Base-by-base conservation (phyloP, 2,113 vertebrate genomes). In the Anser cygnoides region DNA sequence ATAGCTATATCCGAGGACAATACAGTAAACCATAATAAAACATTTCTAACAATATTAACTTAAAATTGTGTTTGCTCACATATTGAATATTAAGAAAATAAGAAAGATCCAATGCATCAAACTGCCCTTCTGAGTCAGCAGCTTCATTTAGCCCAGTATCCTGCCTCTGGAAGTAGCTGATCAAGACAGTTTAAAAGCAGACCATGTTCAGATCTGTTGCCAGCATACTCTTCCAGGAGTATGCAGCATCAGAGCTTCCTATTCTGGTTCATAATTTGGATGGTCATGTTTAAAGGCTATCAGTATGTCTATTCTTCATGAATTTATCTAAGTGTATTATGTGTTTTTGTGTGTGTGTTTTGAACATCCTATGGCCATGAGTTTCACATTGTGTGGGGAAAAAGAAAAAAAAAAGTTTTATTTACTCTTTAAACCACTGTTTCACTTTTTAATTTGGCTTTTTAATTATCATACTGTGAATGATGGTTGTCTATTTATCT, bases 311-410 rank as follows among this genome's bases (percentile, higher is more conserved):
- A 9, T 50, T 67, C 29, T 77, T 71, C n/a, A 41, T 54, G 2
- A 81, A 50, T 89, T 80, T 39, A 43, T 76, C 4, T 31, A 39
- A 74, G 2, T 14, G 4, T 26, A 4, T 19, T 50, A 13, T 8
- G 0, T 2, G 46, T 80, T 59, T 73, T 7, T 44, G 43, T 44
- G 43, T 44, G 43, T 84, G 19, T 5, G 25, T 78, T 87, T 84
- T 57, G 17, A 76, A 58, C 29, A 49, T 54, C 2, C 0, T 18
- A 31, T 8, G 18, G 22, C 6, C 18, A 41, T 44, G 0, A 0
- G 4, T 66, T 89, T 81, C 6, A 49, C 2, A 14, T 9, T 68
- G 37, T 84, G 3, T 50, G 39, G 3, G 39, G 18, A 31, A 71
- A 84, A 65, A 37, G 50, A 54, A 41, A 10, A 23, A 28, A 28